These are phyloP conservation scores for Oscheius myriophilus DNA, from an alignment of 2,888 invertebrate species.

Conservation along the genomic window DNA sequence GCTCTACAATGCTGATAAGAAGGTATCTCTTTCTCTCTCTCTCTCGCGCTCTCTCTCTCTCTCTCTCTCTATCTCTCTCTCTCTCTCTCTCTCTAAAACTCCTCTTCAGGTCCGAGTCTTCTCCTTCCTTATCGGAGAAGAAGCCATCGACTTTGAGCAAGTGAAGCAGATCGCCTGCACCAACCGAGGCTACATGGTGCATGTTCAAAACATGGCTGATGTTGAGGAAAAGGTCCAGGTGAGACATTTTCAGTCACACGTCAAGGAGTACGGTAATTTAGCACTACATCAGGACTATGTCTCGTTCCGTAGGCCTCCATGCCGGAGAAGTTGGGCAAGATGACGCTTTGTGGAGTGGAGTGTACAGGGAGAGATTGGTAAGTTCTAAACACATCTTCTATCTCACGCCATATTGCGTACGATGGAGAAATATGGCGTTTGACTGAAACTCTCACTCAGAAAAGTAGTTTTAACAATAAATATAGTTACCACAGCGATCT, in stretches of 20 bases:
- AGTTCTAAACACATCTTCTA: conserved; percentile 22
- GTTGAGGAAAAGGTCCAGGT: conserved; percentile 90
- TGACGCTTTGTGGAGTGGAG: conserved; percentile 93
- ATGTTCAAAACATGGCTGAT: conserved; percentile 93
- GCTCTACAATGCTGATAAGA: conserved; percentile 84
- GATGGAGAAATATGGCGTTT: background rate
- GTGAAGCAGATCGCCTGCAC: conserved; percentile 95
- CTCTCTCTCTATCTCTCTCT: background rate
- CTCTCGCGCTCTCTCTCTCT: background rate
- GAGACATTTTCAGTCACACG: conserved; percentile 24
- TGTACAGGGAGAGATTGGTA: conserved; percentile 68
- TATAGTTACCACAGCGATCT: background rate
- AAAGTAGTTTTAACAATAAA: conserved; percentile 1
- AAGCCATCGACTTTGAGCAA: conserved; percentile 84
- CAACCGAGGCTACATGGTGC: conserved; percentile 89
- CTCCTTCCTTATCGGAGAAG: conserved; percentile 95
- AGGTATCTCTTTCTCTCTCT: conserved; percentile 59
- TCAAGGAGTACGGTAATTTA: conserved; percentile 70
- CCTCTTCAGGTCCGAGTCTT: conserved; percentile 89
- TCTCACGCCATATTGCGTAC: background rate
- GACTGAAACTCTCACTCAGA: background rate
- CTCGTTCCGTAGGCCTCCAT: conserved; percentile 88
- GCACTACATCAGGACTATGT: conserved; percentile 95
- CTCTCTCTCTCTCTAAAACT: background rate
- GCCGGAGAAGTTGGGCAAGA: conserved; percentile 75